Percentiles rank a stretch among this genome's conserved stretches.
These are phyloP conservation scores for Lophochroa leadbeateri DNA, from an alignment of 2,113 vertebrate species.

Conservation along the genomic window DNA sequence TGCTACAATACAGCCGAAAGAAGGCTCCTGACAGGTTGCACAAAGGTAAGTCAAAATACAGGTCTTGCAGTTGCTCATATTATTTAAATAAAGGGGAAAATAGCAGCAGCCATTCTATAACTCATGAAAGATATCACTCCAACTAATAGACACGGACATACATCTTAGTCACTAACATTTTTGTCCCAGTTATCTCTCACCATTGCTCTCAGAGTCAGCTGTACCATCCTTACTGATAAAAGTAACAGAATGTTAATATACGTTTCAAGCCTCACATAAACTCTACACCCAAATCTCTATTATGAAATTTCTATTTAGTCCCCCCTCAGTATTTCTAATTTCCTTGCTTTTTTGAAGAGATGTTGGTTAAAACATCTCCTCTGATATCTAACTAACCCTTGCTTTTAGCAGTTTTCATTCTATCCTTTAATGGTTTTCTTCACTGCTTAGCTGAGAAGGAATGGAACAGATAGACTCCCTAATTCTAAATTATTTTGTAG, in stretches of 20 bases:
- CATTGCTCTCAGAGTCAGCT: background rate
- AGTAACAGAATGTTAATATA: background rate
- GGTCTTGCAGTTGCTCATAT: background rate
- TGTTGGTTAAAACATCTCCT: background rate
- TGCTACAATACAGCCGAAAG: too few relatives aligned
- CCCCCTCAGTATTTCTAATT: background rate
- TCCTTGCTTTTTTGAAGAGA: background rate
- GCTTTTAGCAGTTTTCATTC: background rate
- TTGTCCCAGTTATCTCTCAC: background rate
- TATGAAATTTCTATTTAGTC: background rate
- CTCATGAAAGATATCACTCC: background rate
- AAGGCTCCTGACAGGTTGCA: too few relatives aligned
- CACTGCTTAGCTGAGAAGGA: background rate
- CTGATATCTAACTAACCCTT: background rate
- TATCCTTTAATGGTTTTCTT: background rate
- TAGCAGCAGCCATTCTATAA: background rate
- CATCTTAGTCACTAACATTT: background rate
- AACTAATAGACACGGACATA: background rate
- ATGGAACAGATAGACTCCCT: background rate
- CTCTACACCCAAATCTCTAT: background rate
- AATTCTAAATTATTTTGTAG: background rate
- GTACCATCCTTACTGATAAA: background rate
- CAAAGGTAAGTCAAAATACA: background rate
- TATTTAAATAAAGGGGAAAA: background rate
- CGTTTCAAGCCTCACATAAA: background rate